Evolutionary conservation across 92 coral and sea anemone genomes (phyloP), one percentile per base, ranked within the genome.

Genomic region (Zoanthus sociatus): DNA sequence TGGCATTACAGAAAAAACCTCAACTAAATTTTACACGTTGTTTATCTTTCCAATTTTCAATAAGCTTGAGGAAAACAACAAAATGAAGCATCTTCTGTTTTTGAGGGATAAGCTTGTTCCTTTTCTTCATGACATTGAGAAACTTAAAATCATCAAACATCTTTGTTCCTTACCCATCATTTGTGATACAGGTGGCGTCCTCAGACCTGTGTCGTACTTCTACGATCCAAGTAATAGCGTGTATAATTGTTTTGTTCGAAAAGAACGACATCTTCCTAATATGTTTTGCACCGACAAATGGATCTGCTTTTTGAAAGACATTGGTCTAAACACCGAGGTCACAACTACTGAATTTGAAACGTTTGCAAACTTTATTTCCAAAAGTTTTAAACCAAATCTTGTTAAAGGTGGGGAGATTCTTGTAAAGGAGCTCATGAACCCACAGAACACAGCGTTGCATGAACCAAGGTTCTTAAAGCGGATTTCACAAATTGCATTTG

Each of bases 401-500:
- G 21, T 71, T 1, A 18, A n/a, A 5, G 73, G 14, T 76, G 63
- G 89, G 12, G 4, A 54, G 9, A 18, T 47, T 86, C 89, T 90
- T 30, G 87, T 90, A 21, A 48, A 50, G 0, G 76, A 73, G 61
- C 70, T 90, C 11, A 78, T 86, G 75, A 66, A 64, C 17, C 10
- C 75, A 53, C 63, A 71, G 5, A 78, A 69, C 68, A 20, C 21
- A 47, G 70, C 17, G 26, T 73, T 90, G 44, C 89, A 78, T 50
- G 88, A 79, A 6, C 37, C 9, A 10, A 7, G 7, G 48, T 90
- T 90, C 31, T 64, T 90, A 3, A 47, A 51, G 14, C 53, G 84
- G 45, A 63, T 90, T 79, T 90, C 92, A 58, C 78, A 78, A 12
- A 78, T 90, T 55, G 71, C 26, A 16, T 90, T 90, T 83, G 89